phyloP scores from a whole-genome alignment of 2,113 vertebrate genomes.

The Sceloporus undulatus region DNA sequence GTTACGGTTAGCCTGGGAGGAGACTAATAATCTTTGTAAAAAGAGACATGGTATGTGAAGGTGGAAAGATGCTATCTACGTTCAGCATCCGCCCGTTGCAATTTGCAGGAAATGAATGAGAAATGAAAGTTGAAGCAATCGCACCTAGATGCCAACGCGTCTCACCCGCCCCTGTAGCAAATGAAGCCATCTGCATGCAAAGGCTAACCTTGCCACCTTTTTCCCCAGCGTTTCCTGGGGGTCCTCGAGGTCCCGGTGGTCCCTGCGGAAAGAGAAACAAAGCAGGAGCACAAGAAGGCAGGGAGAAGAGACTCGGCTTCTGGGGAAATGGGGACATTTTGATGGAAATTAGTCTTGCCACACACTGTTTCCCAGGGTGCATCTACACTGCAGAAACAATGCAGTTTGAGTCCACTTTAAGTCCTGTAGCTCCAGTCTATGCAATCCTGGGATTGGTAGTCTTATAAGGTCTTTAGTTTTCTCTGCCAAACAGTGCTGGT shows the following conservation, averaged over 20 bases:
- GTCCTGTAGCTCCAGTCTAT: too few species aligned
- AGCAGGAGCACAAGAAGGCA: background rate
- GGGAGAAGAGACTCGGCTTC: background rate
- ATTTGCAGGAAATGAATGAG: background rate
- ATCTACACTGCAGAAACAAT: too few species aligned
- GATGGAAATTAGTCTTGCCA: background rate
- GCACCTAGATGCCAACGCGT: too few species aligned
- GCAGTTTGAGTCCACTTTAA: too few species aligned
- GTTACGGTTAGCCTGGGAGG: background rate
- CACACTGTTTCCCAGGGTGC: background rate
- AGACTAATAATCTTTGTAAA: background rate
- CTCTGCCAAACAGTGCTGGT: too few species aligned
- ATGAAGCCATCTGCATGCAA: background rate
- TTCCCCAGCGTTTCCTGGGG: slow-evolving; percentile 66
- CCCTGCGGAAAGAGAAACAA: slow-evolving; percentile 77
- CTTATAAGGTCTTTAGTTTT: too few species aligned
- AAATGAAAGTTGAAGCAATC: background rate
- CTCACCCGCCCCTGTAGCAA: too few species aligned
- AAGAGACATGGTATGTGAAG: too few species aligned
- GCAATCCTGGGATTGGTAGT: too few species aligned
- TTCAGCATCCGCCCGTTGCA: background rate
- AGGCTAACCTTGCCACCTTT: slow-evolving; percentile 85
- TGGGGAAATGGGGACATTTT: background rate
- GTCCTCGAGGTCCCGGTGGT: slow-evolving; percentile 81
- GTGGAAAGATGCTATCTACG: background rate